Conservation (phyloP, 1,140 invertebrate species). For the Leptopilina clavipes region DNA sequence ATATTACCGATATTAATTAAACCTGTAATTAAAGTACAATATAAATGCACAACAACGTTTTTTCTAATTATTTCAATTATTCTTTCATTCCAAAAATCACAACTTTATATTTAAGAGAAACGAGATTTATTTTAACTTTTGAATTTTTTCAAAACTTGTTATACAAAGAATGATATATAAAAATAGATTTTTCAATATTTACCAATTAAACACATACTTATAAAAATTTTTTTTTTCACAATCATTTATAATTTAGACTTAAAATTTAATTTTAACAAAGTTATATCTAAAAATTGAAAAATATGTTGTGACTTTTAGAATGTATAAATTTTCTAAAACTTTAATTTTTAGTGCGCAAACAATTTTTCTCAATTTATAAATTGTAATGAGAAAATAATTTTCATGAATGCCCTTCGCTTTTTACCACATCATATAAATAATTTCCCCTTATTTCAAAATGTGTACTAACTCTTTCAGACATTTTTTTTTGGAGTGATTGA, state of each 20-base stretch:
- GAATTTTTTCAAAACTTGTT: neutral
- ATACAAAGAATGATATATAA: constrained; percentile 3
- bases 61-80: neutral
- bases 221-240: neutral
- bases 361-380: constrained; percentile 10
- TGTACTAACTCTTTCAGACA: constrained; percentile 4
- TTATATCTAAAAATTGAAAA: neutral
- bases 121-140: neutral
- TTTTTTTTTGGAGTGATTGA: neutral
- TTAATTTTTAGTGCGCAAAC: constrained; percentile 17
- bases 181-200: neutral
- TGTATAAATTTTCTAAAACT: constrained; percentile 12
- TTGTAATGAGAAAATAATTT: constrained; percentile 14
- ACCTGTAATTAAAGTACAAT: constrained; percentile 19
- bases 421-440: neutral
- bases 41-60: constrained; percentile 28
- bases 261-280: neutral
- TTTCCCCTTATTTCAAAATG: neutral
- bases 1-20: constrained; percentile 6
- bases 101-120: neutral
- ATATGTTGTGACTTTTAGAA: constrained; percentile 27
- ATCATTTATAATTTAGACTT: neutral
- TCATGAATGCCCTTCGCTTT: constrained; percentile 22
- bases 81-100: constrained; percentile 17
- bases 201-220: neutral